Base-by-base conservation (phyloP, 2,888 invertebrate species). In the Phanerotoma sp. region DNA sequence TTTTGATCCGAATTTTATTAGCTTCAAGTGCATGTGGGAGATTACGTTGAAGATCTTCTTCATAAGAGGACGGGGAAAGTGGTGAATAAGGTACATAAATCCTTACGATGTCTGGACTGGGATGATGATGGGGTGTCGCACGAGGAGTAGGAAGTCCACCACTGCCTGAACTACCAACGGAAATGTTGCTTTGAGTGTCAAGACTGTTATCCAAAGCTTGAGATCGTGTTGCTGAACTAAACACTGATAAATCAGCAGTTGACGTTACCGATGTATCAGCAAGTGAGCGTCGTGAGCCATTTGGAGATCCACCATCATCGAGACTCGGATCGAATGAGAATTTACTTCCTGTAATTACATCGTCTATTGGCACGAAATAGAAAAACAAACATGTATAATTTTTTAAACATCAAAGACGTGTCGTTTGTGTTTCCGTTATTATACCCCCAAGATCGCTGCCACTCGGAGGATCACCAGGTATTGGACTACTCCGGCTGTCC, bases 221-320 rank as follows among this genome's bases (percentile, higher is more conserved):
- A 10, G 87, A 88, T 50, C 86, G 81, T 10, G 86, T 88, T 67
- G 86, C 85, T 55, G 82, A 82, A 16, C 88, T 88, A 78, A 91
- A 88, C 62, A 90, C 88, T 65, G 89, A 89, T 56, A 91, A 80
- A 74, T 91, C 90, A 0, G 91, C 90, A 1, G 91, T 91, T 47
- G 90, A 91, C 25, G 91, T 91, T 49, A 91, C 88, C 66, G 89
- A 89, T 18, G 91, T 91, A 73, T 90, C 91, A 15, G 91, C 90
- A 57, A 91, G 80, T 47, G 91, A 91, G 50, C 89, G 85, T 52
- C 89, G 82, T 15, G 90, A 91, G 21, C 90, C 88, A 56, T 83
- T 81, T 56, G 82, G 82, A 25, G 89, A 89, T 66, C 84, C 84
- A 16, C 86, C 86, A 72, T 90, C 90, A 60, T 84, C 84, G 62